Percentiles rank a stretch among this genome's conserved stretches.
These are phyloP conservation scores for Mallotus villosus DNA, from an alignment of 2,797 vertebrate species.

Conservation along the genomic window DNA sequence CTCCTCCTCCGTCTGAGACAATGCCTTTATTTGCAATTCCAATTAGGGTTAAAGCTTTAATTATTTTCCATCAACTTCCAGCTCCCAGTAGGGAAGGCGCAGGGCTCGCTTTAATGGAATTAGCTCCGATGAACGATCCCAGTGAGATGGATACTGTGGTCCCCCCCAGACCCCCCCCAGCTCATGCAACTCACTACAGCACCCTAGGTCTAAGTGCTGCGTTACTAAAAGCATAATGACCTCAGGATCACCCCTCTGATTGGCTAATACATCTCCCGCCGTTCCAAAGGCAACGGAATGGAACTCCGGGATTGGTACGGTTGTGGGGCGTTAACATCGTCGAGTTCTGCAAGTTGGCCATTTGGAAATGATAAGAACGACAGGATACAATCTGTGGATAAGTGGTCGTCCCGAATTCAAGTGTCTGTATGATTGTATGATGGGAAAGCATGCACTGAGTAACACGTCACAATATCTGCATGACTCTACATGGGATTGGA, in stretches of 20 bases:
- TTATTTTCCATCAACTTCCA: slow-evolving; percentile 38
- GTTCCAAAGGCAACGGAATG: too few relatives aligned
- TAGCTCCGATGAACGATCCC: slow-evolving; percentile 17
- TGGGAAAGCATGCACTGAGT: too few relatives aligned
- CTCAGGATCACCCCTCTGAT: slow-evolving; percentile 27
- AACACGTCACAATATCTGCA: too few relatives aligned
- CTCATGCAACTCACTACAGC: slow-evolving; percentile 29
- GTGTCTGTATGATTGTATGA: too few relatives aligned
- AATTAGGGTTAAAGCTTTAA: slow-evolving; percentile 37
- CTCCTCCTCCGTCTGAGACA: slow-evolving; percentile 26
- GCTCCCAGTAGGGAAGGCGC: slow-evolving; percentile 19
- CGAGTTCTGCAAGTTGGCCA: too few relatives aligned
- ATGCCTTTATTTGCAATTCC: slow-evolving; percentile 47
- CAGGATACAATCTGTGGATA: too few relatives aligned
- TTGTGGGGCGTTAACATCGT: too few relatives aligned
- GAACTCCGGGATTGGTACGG: too few relatives aligned
- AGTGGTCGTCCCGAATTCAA: too few relatives aligned
- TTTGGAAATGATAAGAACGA: too few relatives aligned
- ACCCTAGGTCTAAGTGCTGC: slow-evolving; percentile 30
- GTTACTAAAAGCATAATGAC: slow-evolving; percentile 52
- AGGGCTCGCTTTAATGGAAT: slow-evolving; percentile 47
- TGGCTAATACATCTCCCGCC: slow-evolving; percentile 37
- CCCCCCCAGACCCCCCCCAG: slow-evolving; percentile 6
- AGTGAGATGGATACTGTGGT: slow-evolving; percentile 38
- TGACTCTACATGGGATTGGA: too few relatives aligned